Evolutionary conservation across 2,113 vertebrate genomes (phyloP), one percentile per base, ranked within the genome.

Genomic region (Trogon melanurus): DNA sequence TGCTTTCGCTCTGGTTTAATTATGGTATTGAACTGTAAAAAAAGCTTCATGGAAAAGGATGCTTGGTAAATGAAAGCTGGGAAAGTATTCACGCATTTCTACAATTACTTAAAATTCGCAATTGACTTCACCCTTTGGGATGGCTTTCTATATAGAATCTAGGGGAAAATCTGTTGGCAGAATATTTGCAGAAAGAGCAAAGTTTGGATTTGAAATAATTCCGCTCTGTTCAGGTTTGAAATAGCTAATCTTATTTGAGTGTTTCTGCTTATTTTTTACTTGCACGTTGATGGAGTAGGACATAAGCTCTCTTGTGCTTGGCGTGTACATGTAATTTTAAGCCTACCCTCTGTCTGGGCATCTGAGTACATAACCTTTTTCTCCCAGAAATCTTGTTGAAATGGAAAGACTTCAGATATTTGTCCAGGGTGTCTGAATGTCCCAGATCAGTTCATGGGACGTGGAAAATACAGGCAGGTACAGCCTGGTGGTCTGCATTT

Each of bases 1-100:
- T 94, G 36, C 41, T 78, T 90, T 65, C 51, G 14, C 53, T 83
- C 91, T 92, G 50, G 26, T 79, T 95, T 92, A 88, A 72, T 88
- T 84, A 79, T 61, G 34, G 71, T 80, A 81, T 30, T 57, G 34
- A 91, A 84, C 22, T 22, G 12, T 38, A 66, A 44, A 38, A 64
- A 70, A 48, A 44, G 7, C 5, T 27, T 76, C 11, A 38, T 29
- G n/a, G 69, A 53, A 72, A 87, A 65, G 13, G 47, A 51, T 41
- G 26, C n/a, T 76, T 86, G 27, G 51, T 70, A 47, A 92, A 30
- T 54, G 16, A 73, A 45, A 58, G 21, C 32, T 78, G 48, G 51
- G 89, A 76, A 93, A 91, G 67, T 67, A 87, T 48, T 91, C 30
- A 21, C 21, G 17, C 14, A n/a, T 87, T 81, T 93, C 45, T 65